Evolutionary conservation across 2,888 invertebrate species (phyloP).

Genomic region (Archips crataeganus): DNA sequence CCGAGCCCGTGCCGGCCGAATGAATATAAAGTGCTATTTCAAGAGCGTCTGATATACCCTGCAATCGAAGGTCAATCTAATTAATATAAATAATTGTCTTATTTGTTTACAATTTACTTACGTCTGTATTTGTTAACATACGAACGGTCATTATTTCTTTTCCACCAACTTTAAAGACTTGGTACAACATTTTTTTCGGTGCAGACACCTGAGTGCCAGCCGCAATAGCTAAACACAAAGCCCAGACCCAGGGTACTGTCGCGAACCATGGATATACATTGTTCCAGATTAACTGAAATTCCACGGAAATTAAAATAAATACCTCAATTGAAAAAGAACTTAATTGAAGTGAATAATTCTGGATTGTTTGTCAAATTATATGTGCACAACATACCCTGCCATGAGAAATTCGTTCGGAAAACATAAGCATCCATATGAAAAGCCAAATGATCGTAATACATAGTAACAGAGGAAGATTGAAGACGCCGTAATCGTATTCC

Average conservation of each 20-base stretch:
- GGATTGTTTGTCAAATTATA: background rate
- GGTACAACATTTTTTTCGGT: conserved; percentile 52
- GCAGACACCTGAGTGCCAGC: conserved; percentile 53
- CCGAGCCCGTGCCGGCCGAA: conserved; percentile 71
- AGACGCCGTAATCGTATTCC: conserved; percentile 52
- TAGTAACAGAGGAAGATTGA: conserved; percentile 60
- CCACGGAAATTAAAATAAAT: background rate
- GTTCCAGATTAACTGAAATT: conserved; percentile 71
- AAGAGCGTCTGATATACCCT: conserved; percentile 70
- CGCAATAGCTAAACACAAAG: conserved; percentile 52
- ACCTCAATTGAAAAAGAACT: background rate
- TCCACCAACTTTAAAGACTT: conserved; percentile 59
- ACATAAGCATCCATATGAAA: conserved; percentile 64
- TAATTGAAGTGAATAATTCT: background rate
- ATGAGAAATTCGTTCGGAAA: conserved; percentile 61
- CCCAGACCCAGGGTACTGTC: conserved; percentile 69
- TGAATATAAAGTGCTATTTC: conserved; percentile 74
- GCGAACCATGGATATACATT: conserved; percentile 66
- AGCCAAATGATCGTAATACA: conserved; percentile 61
- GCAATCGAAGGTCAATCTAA: conserved; percentile 41
- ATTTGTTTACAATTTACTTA: background rate
- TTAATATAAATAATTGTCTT: background rate
- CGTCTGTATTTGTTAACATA: conserved; percentile 32
- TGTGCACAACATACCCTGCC: conserved; percentile 62
- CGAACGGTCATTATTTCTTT: conserved; percentile 66